phyloP scores from a whole-genome alignment of 2,113 vertebrate genomes.

The Anhinga rufa region DNA sequence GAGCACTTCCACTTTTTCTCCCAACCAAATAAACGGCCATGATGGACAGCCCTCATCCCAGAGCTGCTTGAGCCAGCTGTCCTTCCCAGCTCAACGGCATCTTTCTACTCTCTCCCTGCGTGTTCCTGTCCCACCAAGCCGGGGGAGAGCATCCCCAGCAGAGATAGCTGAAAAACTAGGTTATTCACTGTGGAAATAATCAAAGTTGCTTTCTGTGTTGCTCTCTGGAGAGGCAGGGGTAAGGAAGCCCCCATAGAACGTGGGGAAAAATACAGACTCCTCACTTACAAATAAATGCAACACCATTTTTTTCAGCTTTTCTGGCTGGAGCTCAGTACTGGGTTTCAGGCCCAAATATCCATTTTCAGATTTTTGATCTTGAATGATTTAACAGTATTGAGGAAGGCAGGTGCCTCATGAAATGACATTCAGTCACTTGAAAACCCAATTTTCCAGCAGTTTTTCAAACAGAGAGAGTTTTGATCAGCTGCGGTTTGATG shows the following conservation, averaged over 20 bases:
- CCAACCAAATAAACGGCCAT: background rate
- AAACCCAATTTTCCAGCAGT: background rate
- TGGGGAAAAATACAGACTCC: background rate
- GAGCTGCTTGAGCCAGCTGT: accelerated
- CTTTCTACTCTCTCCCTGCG: background rate
- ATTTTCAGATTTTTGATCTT: background rate
- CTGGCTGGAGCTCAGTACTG: background rate
- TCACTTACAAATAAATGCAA: background rate
- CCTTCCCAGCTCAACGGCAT: background rate
- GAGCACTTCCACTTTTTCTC: background rate
- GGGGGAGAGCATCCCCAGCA: background rate
- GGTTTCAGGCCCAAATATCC: background rate
- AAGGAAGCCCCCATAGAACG: background rate
- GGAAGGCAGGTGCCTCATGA: background rate
- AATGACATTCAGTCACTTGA: background rate
- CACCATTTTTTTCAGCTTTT: background rate
- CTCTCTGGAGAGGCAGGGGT: background rate
- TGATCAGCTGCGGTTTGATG: background rate
- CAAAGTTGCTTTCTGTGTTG: background rate
- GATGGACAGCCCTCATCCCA: background rate
- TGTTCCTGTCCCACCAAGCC: background rate
- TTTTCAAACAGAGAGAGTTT: background rate
- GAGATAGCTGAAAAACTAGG: background rate
- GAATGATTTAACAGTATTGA: background rate
- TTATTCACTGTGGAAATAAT: background rate